These are phyloP conservation scores for Drosophila sproati DNA, from an alignment of 1,140 invertebrate species.

Conservation along the genomic window DNA sequence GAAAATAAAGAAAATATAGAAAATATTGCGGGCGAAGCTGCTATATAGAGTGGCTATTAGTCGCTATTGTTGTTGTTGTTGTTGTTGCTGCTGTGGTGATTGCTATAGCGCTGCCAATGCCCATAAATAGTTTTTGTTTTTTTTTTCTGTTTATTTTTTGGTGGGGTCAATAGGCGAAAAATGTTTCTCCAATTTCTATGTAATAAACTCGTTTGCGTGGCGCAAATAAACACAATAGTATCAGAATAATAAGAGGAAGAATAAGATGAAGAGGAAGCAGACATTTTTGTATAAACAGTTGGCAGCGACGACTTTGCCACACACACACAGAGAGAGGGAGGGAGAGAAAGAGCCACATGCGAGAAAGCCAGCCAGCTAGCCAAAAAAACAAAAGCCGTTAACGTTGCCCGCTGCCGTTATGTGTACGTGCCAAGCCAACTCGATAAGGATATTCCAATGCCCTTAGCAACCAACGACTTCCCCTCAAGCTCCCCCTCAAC, in stretches of 20 bases:
- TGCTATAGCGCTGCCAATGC: conserved; percentile 66
- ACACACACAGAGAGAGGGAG: not conserved
- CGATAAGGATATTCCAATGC: conserved; percentile 33
- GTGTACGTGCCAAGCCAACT: conserved; percentile 60
- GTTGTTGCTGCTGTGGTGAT: conserved; percentile 58
- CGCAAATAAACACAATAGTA: conserved; percentile 65
- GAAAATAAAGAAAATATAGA: conserved; percentile 54
- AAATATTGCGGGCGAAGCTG: conserved; percentile 38
- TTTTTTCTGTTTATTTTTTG: not conserved
- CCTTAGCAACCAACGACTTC: not conserved
- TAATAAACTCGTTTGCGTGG: conserved; percentile 78
- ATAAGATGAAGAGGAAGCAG: conserved; percentile 39
- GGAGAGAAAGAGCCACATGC: conserved; percentile 11
- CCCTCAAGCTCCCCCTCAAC: no score
- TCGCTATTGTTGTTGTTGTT: conserved; percentile 46
- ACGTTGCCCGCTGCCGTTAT: conserved; percentile 54
- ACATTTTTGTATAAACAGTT: conserved; percentile 56
- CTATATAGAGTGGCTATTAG: conserved; percentile 41
- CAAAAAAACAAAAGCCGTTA: conserved; percentile 73
- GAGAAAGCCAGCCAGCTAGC: conserved; percentile 13
- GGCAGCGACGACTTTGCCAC: conserved; percentile 26
- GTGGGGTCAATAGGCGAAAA: conserved; percentile 36
- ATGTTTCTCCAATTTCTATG: conserved; percentile 71
- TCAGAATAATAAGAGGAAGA: not conserved
- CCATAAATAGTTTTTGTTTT: conserved; percentile 70